These are phyloP conservation scores for Tiliqua scincoides DNA, from an alignment of 2,113 vertebrate species.

Conservation along the genomic window DNA sequence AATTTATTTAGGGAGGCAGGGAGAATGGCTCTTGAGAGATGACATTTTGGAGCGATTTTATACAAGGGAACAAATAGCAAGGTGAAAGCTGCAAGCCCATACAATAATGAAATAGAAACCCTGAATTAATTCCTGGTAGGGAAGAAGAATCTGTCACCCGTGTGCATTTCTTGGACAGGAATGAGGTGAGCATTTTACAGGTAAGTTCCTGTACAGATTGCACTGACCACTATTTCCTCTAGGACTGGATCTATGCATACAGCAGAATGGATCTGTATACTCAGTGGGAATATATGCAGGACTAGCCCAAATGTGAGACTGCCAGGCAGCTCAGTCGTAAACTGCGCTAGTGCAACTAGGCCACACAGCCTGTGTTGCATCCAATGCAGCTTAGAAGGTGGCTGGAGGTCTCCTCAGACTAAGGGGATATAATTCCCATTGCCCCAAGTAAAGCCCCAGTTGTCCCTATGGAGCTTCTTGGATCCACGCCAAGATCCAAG, in stretches of 20 bases:
- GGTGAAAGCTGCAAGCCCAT: not conserved
- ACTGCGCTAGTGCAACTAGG: too few species aligned
- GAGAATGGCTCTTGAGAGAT: conserved; percentile 1
- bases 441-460: too few species aligned
- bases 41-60: conserved; percentile 22
- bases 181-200: not conserved
- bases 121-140: conserved; percentile 40
- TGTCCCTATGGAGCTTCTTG: too few species aligned
- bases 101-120: conserved; percentile 26
- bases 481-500: too few species aligned
- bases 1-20: conserved; percentile 29
- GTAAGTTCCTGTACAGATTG: not conserved
- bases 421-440: too few species aligned
- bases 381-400: too few species aligned
- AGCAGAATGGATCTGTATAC: not conserved
- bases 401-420: too few species aligned
- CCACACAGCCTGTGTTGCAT: too few species aligned
- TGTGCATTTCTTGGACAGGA: not conserved
- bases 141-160: conserved; percentile 17
- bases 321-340: too few species aligned
- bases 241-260: too few species aligned
- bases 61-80: conserved; percentile 17
- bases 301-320: too few species aligned
- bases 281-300: not conserved
- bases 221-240: not conserved